Conservation (phyloP, 2,888 invertebrate genomes). For the Leistus spinibarbis region DNA sequence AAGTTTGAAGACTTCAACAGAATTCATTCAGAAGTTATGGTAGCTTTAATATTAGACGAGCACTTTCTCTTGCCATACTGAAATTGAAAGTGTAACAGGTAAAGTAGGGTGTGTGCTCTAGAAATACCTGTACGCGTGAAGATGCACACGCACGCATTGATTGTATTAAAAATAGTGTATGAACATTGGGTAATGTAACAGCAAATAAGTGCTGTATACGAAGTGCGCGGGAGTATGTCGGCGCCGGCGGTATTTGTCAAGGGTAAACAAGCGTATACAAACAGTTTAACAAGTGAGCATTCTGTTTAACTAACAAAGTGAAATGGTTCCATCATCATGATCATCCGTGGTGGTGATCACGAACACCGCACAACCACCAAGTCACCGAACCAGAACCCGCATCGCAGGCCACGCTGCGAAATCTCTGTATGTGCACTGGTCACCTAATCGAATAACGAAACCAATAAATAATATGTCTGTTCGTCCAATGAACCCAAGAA, state of each 20-base stretch:
- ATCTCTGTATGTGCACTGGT: conserved; percentile 13
- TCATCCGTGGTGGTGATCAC: neutral
- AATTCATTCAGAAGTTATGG: too few species aligned
- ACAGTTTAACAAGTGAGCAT: conserved; percentile 11
- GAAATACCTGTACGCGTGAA: neutral
- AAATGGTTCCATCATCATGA: conserved; percentile 6
- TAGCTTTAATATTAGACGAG: too few species aligned
- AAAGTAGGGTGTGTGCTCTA: too few species aligned
- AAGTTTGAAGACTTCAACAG: too few species aligned
- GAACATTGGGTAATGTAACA: neutral
- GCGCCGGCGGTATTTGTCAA: neutral
- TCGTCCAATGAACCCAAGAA: conserved; percentile 32
- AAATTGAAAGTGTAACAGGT: too few species aligned
- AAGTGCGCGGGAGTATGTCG: neutral
- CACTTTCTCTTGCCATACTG: too few species aligned
- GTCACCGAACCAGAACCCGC: conserved; percentile 1
- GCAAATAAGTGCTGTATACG: neutral
- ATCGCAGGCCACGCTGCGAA: neutral
- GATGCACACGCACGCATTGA: neutral
- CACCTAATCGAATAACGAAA: conserved; percentile 35
- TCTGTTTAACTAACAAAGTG: conserved; percentile 12
- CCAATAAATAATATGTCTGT: conserved; percentile 13
- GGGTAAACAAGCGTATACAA: conserved; percentile 4
- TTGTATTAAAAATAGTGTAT: neutral
- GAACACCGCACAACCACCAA: neutral